Evolutionary conservation across 2,888 invertebrate species (phyloP).

Genomic region (Lycocerus yunnanus): DNA sequence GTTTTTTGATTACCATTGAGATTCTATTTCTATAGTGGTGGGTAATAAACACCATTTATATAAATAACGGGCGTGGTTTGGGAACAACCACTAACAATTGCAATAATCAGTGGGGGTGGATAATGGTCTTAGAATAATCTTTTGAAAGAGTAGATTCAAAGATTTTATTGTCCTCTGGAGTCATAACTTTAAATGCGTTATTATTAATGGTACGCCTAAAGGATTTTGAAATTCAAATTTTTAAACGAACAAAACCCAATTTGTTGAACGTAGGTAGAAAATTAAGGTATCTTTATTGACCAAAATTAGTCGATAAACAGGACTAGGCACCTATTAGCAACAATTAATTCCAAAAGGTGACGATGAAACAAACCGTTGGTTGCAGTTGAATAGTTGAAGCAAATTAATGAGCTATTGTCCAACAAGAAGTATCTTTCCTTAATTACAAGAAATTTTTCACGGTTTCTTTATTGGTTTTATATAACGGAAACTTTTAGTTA

Average conservation of each 20-base stretch:
- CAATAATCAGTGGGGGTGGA: constrained; percentile 1
- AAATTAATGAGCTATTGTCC: not conserved
- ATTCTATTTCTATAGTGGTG: not conserved
- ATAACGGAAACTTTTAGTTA: not conserved
- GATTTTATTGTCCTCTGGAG: not conserved
- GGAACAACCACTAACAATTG: not conserved
- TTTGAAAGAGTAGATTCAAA: not conserved
- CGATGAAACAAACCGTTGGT: not conserved
- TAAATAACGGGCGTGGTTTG: constrained; percentile 2
- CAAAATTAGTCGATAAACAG: not conserved
- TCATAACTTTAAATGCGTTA: not conserved
- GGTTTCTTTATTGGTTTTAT: not conserved
- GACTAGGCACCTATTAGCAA: too few relatives aligned
- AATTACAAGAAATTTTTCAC: not conserved
- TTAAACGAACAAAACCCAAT: not conserved
- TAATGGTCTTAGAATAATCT: not conserved
- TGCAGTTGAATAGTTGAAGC: too few relatives aligned
- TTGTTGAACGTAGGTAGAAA: not conserved
- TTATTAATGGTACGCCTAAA: not conserved
- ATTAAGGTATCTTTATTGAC: not conserved
- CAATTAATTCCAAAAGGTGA: too few relatives aligned
- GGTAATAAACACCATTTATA: not conserved
- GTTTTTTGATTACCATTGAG: not conserved
- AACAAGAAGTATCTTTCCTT: not conserved
- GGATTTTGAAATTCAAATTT: not conserved